Evolutionary conservation across 1,140 invertebrate species (phyloP), one percentile per base, ranked within the genome.

Genomic region (Mya arenaria): DNA sequence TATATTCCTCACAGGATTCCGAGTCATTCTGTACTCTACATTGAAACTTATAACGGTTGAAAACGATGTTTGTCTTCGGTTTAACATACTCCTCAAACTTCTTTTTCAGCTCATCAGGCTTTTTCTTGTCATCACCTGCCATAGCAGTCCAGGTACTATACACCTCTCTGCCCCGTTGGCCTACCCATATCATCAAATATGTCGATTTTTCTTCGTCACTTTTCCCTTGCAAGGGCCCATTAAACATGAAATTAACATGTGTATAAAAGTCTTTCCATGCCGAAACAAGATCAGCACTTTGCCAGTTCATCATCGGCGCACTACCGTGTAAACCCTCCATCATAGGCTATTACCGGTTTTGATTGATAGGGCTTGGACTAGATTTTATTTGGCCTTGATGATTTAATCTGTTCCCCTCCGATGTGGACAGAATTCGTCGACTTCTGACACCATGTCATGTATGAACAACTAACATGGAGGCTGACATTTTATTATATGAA

Each of bases 281-380:
- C 25, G 60, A 23, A 17, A 62, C 60, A 4, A 62, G 32, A 34
- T 62, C 60, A 17, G 25, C 15, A 34, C 25, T 4, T 23, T 62
- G 25, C 60, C 60, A 62, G 30, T 62, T 62, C n/a, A 28, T 62
- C 60, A 28, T 62, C 4, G 60, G 32, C 19, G 32, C 32, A 62
- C 30, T 62, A 30, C 60, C 32, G n/a, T 62, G 60, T 62, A 62
- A 62, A 62, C 60, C 60, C 30, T 62, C 60, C 60, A 60, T 60
- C 8, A 23, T 62, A 23, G 48, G 48, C 48, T 52, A 17, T 52
- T 52, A 52, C 48, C 48, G 48, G 25, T 23, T 52, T 52, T 52
- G 25, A 52, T 52, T 23, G 25, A 52, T 52, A 2, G 48, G 48
- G 17, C 48, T n/a, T 17, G 2, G 48, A 52, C 48, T 52, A 52